phyloP scores from a whole-genome alignment of 2,888 invertebrate species.

The Zaprionus bogoriensis region DNA sequence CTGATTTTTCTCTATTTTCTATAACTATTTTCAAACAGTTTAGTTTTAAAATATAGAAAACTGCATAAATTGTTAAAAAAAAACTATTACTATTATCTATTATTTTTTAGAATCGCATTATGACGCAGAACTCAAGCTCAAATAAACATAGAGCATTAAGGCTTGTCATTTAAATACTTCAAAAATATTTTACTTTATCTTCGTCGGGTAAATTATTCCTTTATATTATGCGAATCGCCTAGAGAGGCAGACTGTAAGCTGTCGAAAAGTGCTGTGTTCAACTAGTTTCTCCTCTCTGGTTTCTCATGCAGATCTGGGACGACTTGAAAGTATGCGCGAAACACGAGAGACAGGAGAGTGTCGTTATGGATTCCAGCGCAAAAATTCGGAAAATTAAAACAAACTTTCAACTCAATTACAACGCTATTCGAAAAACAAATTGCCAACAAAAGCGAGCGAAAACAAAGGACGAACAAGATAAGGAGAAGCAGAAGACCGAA shows the following conservation, averaged over 20 bases:
- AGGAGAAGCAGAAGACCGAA: neutral
- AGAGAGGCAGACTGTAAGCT: neutral
- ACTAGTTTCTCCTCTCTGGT: neutral
- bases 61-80: too few relatives aligned
- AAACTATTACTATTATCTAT: too few relatives aligned
- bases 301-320: too few relatives aligned
- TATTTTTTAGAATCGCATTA: too few relatives aligned
- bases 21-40: too few relatives aligned
- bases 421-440: conserved; percentile 58
- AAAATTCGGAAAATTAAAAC: conserved; percentile 41
- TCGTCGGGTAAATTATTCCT: neutral
- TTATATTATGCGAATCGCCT: neutral
- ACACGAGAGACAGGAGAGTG: neutral
- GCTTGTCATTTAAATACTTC: too few relatives aligned
- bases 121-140: too few relatives aligned
- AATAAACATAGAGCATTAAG: too few relatives aligned
- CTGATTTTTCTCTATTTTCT: too few relatives aligned
- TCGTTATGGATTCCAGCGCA: neutral
- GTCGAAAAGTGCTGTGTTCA: neutral
- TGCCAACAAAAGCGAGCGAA: conserved; percentile 24
- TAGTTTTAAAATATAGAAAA: too few relatives aligned
- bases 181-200: too few relatives aligned
- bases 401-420: conserved; percentile 65
- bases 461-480: conserved; percentile 14
- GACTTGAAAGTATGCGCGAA: neutral